Conservation (phyloP, 1,140 invertebrate genomes). For the Hyphantria cunea region DNA sequence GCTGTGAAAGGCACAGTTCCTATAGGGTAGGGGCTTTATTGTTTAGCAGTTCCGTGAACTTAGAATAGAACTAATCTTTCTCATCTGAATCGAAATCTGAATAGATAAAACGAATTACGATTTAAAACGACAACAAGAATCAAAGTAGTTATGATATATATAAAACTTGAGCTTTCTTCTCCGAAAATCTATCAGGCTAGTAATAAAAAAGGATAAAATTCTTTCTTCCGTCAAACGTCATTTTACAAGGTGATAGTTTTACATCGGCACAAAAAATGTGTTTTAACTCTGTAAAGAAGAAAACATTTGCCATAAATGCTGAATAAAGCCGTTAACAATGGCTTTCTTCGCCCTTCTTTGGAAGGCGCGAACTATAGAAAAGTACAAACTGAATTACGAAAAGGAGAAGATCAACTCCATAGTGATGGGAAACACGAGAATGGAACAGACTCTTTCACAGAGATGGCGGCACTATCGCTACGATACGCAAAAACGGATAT, state of each 20-base stretch:
- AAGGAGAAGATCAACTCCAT: constrained; percentile 81
- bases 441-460: constrained; percentile 67
- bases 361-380: constrained; percentile 76
- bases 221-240: neutral
- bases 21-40: no score
- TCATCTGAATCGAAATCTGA: no score
- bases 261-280: constrained; percentile 15
- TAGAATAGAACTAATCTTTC: no score
- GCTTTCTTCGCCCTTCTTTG: constrained; percentile 63
- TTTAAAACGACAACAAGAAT: no score
- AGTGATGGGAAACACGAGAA: constrained; percentile 56
- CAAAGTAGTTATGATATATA: no score
- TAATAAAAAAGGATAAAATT: no score
- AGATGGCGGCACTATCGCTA: constrained; percentile 67
- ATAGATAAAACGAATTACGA: no score
- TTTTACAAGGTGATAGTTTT: constrained; percentile 7
- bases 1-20: no score
- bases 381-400: constrained; percentile 68
- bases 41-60: no score
- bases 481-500: constrained; percentile 68
- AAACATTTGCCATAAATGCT: constrained; percentile 18
- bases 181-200: no score
- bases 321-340: constrained; percentile 42
- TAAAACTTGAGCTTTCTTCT: no score
- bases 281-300: constrained; percentile 14